Evolutionary conservation across 2,797 vertebrate genomes (phyloP), one percentile per base, ranked within the genome.

Genomic region (Anguilla megastoma): DNA sequence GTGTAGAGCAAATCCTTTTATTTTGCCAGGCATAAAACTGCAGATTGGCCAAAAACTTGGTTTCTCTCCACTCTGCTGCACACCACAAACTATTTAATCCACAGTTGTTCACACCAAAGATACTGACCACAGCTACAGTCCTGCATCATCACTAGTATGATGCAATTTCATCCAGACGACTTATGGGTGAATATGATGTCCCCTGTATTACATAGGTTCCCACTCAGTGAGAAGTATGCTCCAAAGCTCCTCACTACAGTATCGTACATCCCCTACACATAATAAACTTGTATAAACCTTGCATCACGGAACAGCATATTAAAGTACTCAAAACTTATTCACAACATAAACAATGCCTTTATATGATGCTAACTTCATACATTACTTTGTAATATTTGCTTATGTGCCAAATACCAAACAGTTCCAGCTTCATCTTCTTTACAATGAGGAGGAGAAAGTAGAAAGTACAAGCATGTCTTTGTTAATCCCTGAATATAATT

Each of bases 61-160:
- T 18, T 21, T 27, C 79, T 50, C 45, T 82, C 79, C 79, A 82
- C 18, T n/a, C 45, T 50, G 9, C 79, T 50, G 45, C 7, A 79
- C 33, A 18, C 36, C 30, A 82, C 24, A n/a, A 82, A 45, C 41
- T 50, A 33, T 82, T 82, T 82, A 82, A 14, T 21, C 79, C 79
- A 50, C 21, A 82, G 79, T n/a, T n/a, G 79, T 82, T 82, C 79
- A 82, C 41, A 50, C 79, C 24, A 50, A 48, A 82, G 79, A n/a
- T 82, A 82, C 79, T 50, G 79, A 82, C 27, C 79, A 50, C 18
- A 82, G 3, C 79, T 82, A n/a, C 12, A 4, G 18, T 48, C 79
- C 79, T 48, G n/a, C 50, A n/a, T 14, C 41, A 82, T 48, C 18
- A 24, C 33, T 50, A 21, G 45, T 82, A 50, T 21, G 18, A 82